Percentiles rank a stretch among this genome's conserved stretches.
These are phyloP conservation scores for Philonicus albiceps DNA, from an alignment of 2,888 invertebrate species.

Conservation along the genomic window DNA sequence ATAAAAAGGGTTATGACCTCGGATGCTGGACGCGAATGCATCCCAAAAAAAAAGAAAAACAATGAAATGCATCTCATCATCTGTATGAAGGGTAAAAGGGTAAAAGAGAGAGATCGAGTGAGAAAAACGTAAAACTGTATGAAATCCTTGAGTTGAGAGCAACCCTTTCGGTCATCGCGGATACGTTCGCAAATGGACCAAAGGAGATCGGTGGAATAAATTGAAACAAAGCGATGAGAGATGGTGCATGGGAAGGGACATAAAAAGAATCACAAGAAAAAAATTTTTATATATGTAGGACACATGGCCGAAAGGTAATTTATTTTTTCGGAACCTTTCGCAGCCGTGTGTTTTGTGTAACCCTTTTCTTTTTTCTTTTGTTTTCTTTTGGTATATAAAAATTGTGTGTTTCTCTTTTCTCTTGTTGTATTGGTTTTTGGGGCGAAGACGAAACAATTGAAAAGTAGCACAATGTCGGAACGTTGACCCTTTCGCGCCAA, in stretches of 20 bases:
- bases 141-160: neutral
- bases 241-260: too few species aligned
- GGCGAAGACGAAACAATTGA: conserved; percentile 7
- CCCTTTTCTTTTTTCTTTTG: too few species aligned
- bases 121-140: too few species aligned
- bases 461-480: conserved; percentile 15
- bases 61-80: neutral
- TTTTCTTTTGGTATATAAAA: too few species aligned
- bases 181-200: neutral
- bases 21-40: neutral
- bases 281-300: neutral
- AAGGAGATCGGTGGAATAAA: neutral
- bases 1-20: conserved; percentile 8
- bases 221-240: neutral
- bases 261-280: neutral
- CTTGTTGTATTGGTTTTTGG: too few species aligned
- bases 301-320: conserved; percentile 19
- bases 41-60: too few species aligned
- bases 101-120: neutral
- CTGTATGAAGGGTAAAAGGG: neutral
- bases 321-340: conserved; percentile 13
- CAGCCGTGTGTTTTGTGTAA: neutral
- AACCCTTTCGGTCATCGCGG: neutral
- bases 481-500: conserved; percentile 5
- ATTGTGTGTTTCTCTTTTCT: too few species aligned